Conservation (phyloP, 2,797 vertebrate species). For the Erpetoichthys calabaricus region DNA sequence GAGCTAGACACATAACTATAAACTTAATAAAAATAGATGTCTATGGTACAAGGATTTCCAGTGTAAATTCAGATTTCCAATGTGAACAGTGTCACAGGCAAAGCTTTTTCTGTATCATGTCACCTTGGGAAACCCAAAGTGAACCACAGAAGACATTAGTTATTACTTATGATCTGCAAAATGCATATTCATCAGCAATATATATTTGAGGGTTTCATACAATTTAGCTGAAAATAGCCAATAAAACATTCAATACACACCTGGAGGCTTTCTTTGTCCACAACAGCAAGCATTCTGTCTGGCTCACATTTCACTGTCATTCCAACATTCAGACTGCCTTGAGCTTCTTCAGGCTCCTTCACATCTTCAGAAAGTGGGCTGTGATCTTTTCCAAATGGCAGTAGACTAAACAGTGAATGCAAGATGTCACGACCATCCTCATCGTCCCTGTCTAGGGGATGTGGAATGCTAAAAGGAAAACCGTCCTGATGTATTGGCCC, state of each 20-base stretch:
- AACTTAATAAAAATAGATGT: too few relatives aligned
- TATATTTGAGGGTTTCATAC: too few relatives aligned
- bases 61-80: too few relatives aligned
- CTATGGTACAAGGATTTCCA: too few relatives aligned
- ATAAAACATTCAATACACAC: slow-evolving; percentile 36
- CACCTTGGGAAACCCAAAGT: too few relatives aligned
- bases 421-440: slow-evolving; percentile 25
- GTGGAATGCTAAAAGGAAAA: slow-evolving; percentile 32
- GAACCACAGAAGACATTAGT: too few relatives aligned
- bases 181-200: too few relatives aligned
- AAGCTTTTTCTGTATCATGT: too few relatives aligned
- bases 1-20: too few relatives aligned
- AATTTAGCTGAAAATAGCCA: too few relatives aligned
- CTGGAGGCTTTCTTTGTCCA: slow-evolving; percentile 74
- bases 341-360: slow-evolving; percentile 55
- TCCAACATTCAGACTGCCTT: slow-evolving; percentile 44
- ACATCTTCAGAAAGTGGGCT: neutral
- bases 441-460: slow-evolving; percentile 38
- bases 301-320: slow-evolving; percentile 69
- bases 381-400: slow-evolving; percentile 18
- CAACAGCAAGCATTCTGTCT: slow-evolving; percentile 68
- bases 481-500: slow-evolving; percentile 27
- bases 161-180: too few relatives aligned
- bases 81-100: too few relatives aligned
- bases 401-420: slow-evolving; percentile 24